Base-by-base conservation (phyloP, 1,140 invertebrate genomes). In the Holotrichia oblita region DNA sequence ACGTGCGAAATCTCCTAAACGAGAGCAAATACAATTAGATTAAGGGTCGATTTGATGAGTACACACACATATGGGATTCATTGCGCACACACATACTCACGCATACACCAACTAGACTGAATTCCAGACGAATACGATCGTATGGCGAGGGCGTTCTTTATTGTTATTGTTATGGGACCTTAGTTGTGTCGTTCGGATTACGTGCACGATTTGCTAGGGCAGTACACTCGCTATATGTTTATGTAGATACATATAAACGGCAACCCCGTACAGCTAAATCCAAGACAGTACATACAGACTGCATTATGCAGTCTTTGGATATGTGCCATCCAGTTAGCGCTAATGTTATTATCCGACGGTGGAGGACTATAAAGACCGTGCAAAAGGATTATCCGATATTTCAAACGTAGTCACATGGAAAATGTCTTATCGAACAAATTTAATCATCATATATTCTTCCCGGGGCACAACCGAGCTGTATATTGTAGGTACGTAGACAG, bases 391-490 rank as follows among this genome's bases (percentile, higher is more conserved):
- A 74, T 76, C 64, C 73, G 61, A 78, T 80, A 40, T 55, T 78
- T 74, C 42, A 78, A 24, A 41, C 72, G 72, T 41, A 73, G 72
- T 73, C 72, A 73, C 72, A 27, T 40, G 72, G 72, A 73, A 73
- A 73, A 73, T 73, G 6, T 14, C 24, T 73, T 40, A 78, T 80
- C 75, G 76, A 77, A 81, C 76, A 80, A 81, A 81, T 81, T 81
- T 81, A 80, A 81, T 81, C 81, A 81, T 78, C 79, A 80, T 81
- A 80, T 75, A 78, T 81, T 79, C 75, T 73, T 73, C 61, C 17
- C 17, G 61, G 17, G 20, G 17, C n/a, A 64, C 3, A 27, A 8
- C 4, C 61, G 75, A 61, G 74, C 73, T 69, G 48, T 2, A 42
- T 17, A 61, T 61, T 0, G 55, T 61, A 64, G 61, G 12, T 10